Conservation (phyloP, 2,797 vertebrate genomes). For the Tachyglossus aculeatus region DNA sequence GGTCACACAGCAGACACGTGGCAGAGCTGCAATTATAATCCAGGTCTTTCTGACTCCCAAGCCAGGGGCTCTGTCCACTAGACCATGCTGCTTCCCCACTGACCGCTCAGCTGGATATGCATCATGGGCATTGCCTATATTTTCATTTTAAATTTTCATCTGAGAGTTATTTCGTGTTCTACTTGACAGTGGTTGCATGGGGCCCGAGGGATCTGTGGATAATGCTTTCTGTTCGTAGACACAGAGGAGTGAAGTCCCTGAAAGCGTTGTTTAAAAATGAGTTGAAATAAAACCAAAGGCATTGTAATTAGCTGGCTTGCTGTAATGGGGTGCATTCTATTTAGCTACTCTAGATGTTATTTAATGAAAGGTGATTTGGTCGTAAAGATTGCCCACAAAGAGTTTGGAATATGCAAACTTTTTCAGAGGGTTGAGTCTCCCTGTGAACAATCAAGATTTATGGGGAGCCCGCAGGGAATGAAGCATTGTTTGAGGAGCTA, state of each 20-base stretch:
- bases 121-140: background rate
- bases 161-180: slow-evolving; percentile 41
- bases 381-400: slow-evolving; percentile 35
- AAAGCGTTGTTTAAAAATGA: slow-evolving; percentile 68
- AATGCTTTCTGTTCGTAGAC: slow-evolving; percentile 64
- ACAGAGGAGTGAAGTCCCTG: slow-evolving; percentile 46
- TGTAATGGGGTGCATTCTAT: slow-evolving; percentile 56
- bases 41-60: background rate
- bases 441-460: accelerated
- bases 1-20: background rate
- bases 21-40: background rate
- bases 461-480: too few species aligned
- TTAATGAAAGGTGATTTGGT: slow-evolving; percentile 53
- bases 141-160: background rate
- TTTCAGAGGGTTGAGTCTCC: background rate
- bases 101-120: background rate
- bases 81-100: background rate
- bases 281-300: slow-evolving; percentile 58
- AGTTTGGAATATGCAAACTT: slow-evolving; percentile 21
- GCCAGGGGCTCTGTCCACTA: too few species aligned
- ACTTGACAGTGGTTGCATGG: slow-evolving; percentile 57
- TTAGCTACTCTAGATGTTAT: slow-evolving; percentile 55
- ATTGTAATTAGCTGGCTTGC: slow-evolving; percentile 39
- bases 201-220: slow-evolving; percentile 68
- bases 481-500: too few species aligned